These are phyloP conservation scores for Peromyscus aztecus DNA, from an alignment of 2,797 vertebrate species.

Conservation along the genomic window DNA sequence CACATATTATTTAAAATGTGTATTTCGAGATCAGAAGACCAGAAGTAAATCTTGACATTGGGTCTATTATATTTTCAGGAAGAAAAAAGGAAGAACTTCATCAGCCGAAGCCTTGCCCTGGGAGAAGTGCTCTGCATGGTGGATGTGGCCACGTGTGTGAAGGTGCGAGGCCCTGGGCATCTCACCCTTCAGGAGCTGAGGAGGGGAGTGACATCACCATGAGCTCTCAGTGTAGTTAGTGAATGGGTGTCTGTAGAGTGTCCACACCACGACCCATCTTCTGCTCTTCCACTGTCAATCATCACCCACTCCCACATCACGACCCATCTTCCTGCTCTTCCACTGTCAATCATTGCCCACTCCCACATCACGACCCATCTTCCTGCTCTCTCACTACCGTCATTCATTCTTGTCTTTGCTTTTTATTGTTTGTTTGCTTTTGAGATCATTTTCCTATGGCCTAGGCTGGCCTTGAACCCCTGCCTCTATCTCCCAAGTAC, in stretches of 20 bases:
- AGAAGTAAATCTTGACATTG: conserved; percentile 39
- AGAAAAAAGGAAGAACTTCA: conserved; percentile 84
- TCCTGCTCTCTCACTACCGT: too few species aligned
- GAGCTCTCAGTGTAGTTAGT: not conserved
- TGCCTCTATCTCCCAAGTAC: not conserved
- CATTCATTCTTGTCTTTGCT: not conserved
- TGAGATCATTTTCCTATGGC: not conserved
- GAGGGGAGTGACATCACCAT: not conserved
- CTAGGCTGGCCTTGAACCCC: not conserved
- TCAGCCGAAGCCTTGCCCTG: conserved; percentile 80
- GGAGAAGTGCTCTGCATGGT: conserved; percentile 85
- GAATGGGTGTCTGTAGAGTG: not conserved
- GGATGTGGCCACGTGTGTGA: conserved; percentile 85
- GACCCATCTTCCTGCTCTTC: too few species aligned
- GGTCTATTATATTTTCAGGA: conserved; percentile 79
- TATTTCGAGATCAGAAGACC: not conserved
- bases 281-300: too few species aligned
- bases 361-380: too few species aligned
- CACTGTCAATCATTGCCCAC: too few species aligned
- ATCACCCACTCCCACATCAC: too few species aligned
- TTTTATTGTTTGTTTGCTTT: not conserved
- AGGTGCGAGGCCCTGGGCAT: conserved; percentile 77
- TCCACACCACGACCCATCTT: not conserved
- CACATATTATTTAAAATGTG: not conserved
- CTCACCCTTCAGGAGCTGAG: rapidly evolving